Percentiles rank a stretch among this genome's conserved stretches.
phyloP scores from a whole-genome alignment of 2,113 vertebrate species.

The Nansenia antarctica region DNA sequence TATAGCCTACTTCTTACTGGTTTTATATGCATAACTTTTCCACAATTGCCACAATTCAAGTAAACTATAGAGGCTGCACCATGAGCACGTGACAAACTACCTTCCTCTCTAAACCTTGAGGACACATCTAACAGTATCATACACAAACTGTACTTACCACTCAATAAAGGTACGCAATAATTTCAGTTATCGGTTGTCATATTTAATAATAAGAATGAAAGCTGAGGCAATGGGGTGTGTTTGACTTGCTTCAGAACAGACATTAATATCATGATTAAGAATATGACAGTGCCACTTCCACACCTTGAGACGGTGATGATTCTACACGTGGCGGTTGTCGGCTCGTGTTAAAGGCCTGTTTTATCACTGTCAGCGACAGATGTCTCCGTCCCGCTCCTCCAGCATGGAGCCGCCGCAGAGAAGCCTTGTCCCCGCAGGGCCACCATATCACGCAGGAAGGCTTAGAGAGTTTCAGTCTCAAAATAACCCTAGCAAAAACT shows the following conservation, averaged over 20 bases:
- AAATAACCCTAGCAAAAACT: no score
- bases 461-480: no score
- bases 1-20: no score
- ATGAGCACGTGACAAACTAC: no score
- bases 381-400: constrained; percentile 36
- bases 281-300: constrained; percentile 66
- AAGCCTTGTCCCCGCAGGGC: constrained; percentile 28
- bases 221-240: constrained; percentile 59
- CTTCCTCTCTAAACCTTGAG: no score
- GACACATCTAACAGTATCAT: no score
- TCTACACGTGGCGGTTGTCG: constrained; percentile 66
- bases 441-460: constrained; percentile 15
- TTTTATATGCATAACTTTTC: no score
- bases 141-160: no score
- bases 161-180: no score
- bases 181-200: neutral
- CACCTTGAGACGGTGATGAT: constrained; percentile 67
- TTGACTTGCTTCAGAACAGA: constrained; percentile 60
- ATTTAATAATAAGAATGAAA: constrained; percentile 59
- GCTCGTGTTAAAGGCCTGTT: constrained; percentile 63
- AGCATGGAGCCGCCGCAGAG: constrained; percentile 34
- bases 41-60: no score
- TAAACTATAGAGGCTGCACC: no score
- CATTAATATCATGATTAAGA: constrained; percentile 69
- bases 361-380: constrained; percentile 68